Evolutionary conservation across 2,797 vertebrate species (phyloP).

Genomic region (Antrozous pallidus): DNA sequence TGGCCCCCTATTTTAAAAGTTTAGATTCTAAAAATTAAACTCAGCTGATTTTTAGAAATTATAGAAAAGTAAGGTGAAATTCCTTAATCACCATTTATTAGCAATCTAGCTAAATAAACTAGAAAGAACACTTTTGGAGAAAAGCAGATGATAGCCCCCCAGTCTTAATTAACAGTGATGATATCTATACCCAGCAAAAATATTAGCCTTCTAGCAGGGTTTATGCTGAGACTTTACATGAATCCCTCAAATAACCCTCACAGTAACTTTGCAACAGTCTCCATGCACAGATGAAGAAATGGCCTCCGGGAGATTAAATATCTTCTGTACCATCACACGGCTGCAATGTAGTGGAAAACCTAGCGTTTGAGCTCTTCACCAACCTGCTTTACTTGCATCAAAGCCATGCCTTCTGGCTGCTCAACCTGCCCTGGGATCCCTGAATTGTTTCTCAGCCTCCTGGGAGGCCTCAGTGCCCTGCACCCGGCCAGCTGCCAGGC

Average conservation of each 20-base stretch:
- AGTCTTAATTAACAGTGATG: not conserved
- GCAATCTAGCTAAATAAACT: not conserved
- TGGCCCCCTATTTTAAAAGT: not conserved
- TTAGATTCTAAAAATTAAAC: not conserved
- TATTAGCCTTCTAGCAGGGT: not conserved
- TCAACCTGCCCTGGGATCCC: not conserved
- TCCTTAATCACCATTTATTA: not conserved
- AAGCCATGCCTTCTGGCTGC: not conserved
- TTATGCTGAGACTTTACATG: not conserved
- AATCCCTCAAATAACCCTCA: not conserved
- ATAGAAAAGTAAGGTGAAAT: not conserved
- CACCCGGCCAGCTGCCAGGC: not conserved
- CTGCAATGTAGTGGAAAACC: not conserved
- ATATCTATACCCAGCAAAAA: not conserved
- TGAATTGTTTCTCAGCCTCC: not conserved
- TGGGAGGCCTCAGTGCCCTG: accelerated
- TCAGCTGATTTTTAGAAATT: not conserved
- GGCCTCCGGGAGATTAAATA: not conserved
- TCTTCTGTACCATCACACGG: not conserved
- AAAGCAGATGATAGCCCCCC: not conserved
- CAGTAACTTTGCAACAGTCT: not conserved
- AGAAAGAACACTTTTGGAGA: not conserved
- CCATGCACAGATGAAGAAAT: not conserved
- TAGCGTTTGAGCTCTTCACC: not conserved
- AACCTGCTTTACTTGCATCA: not conserved